These are phyloP conservation scores for Catostomus latipinnis DNA, from an alignment of 2,797 vertebrate species.

Conservation along the genomic window DNA sequence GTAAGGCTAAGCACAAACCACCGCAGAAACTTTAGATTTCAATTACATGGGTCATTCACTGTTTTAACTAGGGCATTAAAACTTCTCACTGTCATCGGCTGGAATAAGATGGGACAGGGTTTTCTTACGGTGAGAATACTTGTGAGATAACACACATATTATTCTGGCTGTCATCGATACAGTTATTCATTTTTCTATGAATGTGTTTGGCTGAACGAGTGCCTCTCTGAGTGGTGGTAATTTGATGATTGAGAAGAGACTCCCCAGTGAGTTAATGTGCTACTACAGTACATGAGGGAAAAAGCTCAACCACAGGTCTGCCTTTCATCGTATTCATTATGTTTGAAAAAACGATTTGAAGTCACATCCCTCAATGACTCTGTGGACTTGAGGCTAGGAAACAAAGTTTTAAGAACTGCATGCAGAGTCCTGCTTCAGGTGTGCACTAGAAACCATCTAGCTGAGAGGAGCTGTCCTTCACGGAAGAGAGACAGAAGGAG, in stretches of 20 bases:
- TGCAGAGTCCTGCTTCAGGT: background rate
- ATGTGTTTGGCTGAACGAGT: background rate
- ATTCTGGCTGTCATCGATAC: constrained; percentile 10
- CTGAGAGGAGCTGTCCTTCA: background rate
- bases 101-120: constrained; percentile 59
- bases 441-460: background rate
- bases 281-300: background rate
- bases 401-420: background rate
- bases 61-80: constrained; percentile 73
- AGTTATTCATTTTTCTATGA: constrained; percentile 10
- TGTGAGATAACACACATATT: constrained; percentile 20
- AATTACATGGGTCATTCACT: constrained; percentile 70
- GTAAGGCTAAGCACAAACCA: constrained; percentile 66
- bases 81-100: constrained; percentile 64
- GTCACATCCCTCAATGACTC: background rate
- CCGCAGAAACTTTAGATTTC: constrained; percentile 72
- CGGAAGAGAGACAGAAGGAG: background rate
- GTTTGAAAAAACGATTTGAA: background rate
- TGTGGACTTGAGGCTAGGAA: background rate
- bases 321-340: constrained; percentile 4
- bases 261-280: constrained; percentile 6
- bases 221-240: background rate
- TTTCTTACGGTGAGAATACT: constrained; percentile 15
- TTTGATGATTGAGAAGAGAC: constrained; percentile 9
- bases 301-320: constrained; percentile 16